A percentile compares a stretch with the other conserved stretches of the same genome.
Evolutionary conservation across 1,140 invertebrate genomes (phyloP).

Genomic region (Drosophila bipectinata): DNA sequence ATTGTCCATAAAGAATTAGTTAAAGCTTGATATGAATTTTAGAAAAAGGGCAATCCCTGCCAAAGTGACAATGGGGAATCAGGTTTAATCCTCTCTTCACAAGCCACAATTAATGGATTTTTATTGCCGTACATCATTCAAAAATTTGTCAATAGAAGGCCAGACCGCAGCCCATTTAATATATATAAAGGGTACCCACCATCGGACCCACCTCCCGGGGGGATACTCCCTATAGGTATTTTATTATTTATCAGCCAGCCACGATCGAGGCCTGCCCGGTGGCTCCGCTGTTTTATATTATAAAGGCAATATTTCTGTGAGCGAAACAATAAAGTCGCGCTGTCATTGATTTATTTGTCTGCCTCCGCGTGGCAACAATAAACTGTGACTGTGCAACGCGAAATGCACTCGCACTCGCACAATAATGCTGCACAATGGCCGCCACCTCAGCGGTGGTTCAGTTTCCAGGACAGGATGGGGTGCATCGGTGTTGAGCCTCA

Average conservation of each 20-base stretch:
- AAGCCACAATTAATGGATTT: slow-evolving; percentile 69
- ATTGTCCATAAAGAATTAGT: background rate
- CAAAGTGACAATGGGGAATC: slow-evolving; percentile 9
- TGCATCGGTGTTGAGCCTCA: slow-evolving; percentile 45
- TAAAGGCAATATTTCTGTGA: slow-evolving; percentile 82
- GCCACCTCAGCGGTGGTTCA: slow-evolving; percentile 63
- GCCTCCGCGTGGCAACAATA: slow-evolving; percentile 76
- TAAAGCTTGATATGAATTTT: background rate
- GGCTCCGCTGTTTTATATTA: slow-evolving; percentile 72
- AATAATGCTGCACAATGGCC: slow-evolving; percentile 73
- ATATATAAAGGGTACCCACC: slow-evolving; percentile 25
- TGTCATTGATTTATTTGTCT: slow-evolving; percentile 83
- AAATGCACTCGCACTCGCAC: slow-evolving; percentile 73
- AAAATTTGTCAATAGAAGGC: slow-evolving; percentile 77
- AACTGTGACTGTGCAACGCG: slow-evolving; percentile 60
- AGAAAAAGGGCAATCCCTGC: background rate
- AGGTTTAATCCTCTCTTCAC: slow-evolving; percentile 10
- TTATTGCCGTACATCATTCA: slow-evolving; percentile 77
- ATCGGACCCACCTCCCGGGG: slow-evolving; percentile 11
- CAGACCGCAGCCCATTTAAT: slow-evolving; percentile 77
- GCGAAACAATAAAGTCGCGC: slow-evolving; percentile 82
- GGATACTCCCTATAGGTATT: slow-evolving; percentile 71
- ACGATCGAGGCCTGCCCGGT: slow-evolving; percentile 50
- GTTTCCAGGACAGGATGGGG: slow-evolving; percentile 5
- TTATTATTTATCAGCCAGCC: slow-evolving; percentile 74